Conservation (phyloP, 2,113 vertebrate genomes). For the Machaerirhynchus nigripectus region DNA sequence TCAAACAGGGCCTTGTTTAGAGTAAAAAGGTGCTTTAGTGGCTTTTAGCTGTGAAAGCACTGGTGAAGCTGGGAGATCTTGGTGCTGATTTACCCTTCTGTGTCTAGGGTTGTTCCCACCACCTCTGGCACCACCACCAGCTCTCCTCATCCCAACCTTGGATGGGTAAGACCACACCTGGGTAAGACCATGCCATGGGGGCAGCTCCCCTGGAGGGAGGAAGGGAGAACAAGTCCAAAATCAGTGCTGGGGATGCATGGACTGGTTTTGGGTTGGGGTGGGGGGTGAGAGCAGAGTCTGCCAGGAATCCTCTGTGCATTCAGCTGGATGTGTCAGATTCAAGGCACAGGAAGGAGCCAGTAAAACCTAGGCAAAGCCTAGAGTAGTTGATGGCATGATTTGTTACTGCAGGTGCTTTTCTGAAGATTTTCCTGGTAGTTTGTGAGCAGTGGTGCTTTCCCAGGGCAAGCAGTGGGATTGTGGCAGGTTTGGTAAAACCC, state of each 20-base stretch:
- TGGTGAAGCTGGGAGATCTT: not conserved
- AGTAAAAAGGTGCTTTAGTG: not conserved
- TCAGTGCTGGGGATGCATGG: not conserved
- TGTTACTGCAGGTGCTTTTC: not conserved
- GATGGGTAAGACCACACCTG: slow-evolving; percentile 66
- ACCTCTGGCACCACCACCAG: slow-evolving; percentile 69
- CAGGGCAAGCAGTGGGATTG: not conserved
- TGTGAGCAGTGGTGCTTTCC: not conserved
- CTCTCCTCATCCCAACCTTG: slow-evolving; percentile 69
- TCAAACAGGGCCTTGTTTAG: not conserved
- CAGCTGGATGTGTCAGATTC: not conserved
- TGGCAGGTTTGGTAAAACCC: not conserved
- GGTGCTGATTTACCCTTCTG: not conserved
- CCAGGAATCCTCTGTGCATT: not conserved
- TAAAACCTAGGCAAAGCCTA: not conserved
- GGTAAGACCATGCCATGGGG: not conserved
- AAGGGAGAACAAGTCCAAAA: not conserved
- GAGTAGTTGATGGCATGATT: not conserved
- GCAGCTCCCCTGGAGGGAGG: not conserved
- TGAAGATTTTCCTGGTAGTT: not conserved
- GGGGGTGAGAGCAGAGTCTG: not conserved
- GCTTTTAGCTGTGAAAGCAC: not conserved
- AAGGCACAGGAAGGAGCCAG: fast-evolving
- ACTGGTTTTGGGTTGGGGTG: not conserved
- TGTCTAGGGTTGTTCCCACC: slow-evolving; percentile 72